Base-by-base conservation (phyloP, 1,140 invertebrate species). In the Hydropsyche tenuis region DNA sequence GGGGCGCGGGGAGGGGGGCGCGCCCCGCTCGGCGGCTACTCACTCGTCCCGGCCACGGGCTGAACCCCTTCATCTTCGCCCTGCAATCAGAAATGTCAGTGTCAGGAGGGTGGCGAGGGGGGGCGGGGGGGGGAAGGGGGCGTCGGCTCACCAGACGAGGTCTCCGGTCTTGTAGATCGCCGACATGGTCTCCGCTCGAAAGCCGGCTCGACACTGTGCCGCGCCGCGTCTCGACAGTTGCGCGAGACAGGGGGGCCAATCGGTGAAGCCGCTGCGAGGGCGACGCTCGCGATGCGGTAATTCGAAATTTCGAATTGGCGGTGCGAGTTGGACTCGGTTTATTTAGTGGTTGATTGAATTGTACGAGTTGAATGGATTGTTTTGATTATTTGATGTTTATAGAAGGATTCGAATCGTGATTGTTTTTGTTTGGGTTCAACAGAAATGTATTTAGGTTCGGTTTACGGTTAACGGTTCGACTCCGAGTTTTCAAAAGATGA, bases 31-130 rank as follows among this genome's bases (percentile, higher is more conserved):
- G 14, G 1, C 60, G 60, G 2, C 37, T 70, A 73, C 76, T 92
- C 89, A 96, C 94, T 89, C 93, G 92, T 84, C 92, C 94, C 48
- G 95, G 94, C 95, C 95, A 97, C 74, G 94, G 93, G 73, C 93
- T 93, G 86, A 94, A 97, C 80, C 94, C 93, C 87, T 96, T 96
- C 94, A 96, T 96, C 89, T 96, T 96, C 20, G 94, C 94, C 94
- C 94, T 96, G 87, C 93, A 93, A 82, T 20, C 6, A 53, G 46
- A 72, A 66, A 75, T 53, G 74, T 72, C 74, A 53, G 66, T 11
- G 60, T 63, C 14, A 11, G n/a, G 30, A 1, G 11, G 30, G n/a
- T 16, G 4, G 60, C 23, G 25, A 65, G 4, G 30, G 30, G 30
- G 9, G 3, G 9, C 30, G 30, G 30, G 3, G 30, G 9, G 3